Evolutionary conservation across 2,888 invertebrate genomes (phyloP), one percentile per base, ranked within the genome.

Genomic region (Hirtodrosophila trivittata): DNA sequence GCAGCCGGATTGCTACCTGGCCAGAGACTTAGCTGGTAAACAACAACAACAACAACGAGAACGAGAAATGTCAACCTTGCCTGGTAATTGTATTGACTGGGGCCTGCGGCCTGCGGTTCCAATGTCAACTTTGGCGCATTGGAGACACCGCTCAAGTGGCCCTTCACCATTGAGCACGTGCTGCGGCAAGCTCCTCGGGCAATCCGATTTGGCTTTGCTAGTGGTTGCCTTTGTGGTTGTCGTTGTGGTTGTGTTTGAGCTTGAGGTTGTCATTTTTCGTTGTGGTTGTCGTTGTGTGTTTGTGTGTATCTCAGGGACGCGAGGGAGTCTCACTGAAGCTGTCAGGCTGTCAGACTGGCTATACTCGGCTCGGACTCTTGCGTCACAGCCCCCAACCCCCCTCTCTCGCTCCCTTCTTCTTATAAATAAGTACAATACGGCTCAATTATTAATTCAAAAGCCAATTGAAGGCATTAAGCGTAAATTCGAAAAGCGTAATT

Each of bases 401-500:
- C 7, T 12, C 25, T 4, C 10, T 42, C 42, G n/a, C 14, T 7
- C 16, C 33, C 14, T 26, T 46, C 18, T 10, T 8, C 21, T 60
- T 55, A 59, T 56, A 56, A 66, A 63, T 46, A 56, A 66, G 59
- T 46, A 77, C 77, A 74, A 67, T 71, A 43, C 73, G 68, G 68
- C 73, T 77, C 84, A 83, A 83, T 83, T 83, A 83, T 75, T 83
- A 83, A 86, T 83, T 86, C 80, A 81, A 85, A 80, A 77, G 86
- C 72, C 82, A 83, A 83, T 83, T 83, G 86, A 83, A 68, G 70
- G 86, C 82, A 83, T 83, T 83, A 86, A 86, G 84, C 72, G 81
- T 69, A 83, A 82, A 77, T 81, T 74, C 62, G 66, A 69, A 73
- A 66, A 77, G 70, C 72, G 72, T 73, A 83, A 81, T 86, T 86